phyloP scores from a whole-genome alignment of 2,797 vertebrate species.

The Channallabes apus region DNA sequence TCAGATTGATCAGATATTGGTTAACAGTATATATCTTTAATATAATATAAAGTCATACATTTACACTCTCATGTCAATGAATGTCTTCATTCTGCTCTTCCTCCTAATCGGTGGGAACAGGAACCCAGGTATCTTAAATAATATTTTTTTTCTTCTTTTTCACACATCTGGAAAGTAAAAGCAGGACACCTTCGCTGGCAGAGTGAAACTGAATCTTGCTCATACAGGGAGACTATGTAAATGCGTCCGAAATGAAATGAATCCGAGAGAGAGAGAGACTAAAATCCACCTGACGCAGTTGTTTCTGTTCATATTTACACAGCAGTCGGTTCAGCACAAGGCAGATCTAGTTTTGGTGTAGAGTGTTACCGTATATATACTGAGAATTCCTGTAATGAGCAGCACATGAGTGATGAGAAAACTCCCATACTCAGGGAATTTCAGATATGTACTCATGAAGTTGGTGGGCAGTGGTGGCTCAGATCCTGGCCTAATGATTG shows the following conservation, averaged over 20 bases:
- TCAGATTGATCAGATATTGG: background rate
- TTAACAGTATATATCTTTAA: background rate
- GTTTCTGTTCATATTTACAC: background rate
- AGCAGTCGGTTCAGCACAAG: no score
- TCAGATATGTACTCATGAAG: background rate
- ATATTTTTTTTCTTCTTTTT: background rate
- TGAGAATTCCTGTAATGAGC: background rate
- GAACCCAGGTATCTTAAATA: background rate
- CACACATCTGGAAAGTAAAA: constrained; percentile 11
- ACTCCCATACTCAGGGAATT: background rate
- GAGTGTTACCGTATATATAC: background rate
- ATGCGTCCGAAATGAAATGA: background rate
- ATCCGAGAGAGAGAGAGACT: background rate
- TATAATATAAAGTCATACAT: no score
- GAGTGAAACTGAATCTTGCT: background rate
- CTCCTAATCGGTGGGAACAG: no score
- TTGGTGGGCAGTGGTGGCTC: no score
- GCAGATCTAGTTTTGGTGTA: background rate
- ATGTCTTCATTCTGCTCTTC: background rate
- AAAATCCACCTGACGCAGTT: background rate
- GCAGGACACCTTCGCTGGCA: background rate
- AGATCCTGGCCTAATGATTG: background rate
- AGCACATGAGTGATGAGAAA: background rate
- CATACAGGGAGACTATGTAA: background rate
- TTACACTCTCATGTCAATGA: background rate